Evolutionary conservation across 2,797 vertebrate genomes (phyloP).

Genomic region (Periophthalmus magnuspinnatus): DNA sequence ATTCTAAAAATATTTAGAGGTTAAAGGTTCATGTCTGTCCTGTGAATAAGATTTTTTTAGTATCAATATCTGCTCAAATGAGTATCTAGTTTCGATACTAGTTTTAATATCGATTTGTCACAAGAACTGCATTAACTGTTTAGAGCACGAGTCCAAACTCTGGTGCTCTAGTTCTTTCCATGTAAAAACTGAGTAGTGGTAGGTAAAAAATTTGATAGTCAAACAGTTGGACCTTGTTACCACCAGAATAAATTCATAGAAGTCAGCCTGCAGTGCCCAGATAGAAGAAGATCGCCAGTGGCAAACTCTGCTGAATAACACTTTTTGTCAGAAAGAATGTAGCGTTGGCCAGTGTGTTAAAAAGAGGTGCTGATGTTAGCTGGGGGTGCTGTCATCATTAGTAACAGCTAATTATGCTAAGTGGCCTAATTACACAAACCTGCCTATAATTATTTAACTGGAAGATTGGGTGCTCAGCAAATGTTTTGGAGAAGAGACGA

Average conservation of each 20-base stretch:
- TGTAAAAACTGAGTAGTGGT: background rate
- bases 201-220: background rate
- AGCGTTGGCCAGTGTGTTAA: background rate
- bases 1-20: too few species aligned
- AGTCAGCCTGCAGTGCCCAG: background rate
- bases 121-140: background rate
- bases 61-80: too few species aligned
- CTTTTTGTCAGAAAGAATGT: background rate
- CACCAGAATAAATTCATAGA: background rate
- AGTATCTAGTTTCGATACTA: too few species aligned
- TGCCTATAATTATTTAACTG: background rate
- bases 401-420: conserved; percentile 1
- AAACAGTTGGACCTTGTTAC: background rate
- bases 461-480: background rate
- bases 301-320: background rate
- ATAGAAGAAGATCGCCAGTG: background rate
- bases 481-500: background rate
- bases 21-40: too few species aligned
- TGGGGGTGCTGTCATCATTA: background rate
- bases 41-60: too few species aligned
- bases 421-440: background rate
- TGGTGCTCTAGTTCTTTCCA: background rate
- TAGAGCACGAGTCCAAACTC: background rate
- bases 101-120: too few species aligned
- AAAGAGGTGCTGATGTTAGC: conserved; percentile 3